These are phyloP conservation scores for Mythimna albipuncta DNA, from an alignment of 2,888 invertebrate genomes.

Conservation along the genomic window DNA sequence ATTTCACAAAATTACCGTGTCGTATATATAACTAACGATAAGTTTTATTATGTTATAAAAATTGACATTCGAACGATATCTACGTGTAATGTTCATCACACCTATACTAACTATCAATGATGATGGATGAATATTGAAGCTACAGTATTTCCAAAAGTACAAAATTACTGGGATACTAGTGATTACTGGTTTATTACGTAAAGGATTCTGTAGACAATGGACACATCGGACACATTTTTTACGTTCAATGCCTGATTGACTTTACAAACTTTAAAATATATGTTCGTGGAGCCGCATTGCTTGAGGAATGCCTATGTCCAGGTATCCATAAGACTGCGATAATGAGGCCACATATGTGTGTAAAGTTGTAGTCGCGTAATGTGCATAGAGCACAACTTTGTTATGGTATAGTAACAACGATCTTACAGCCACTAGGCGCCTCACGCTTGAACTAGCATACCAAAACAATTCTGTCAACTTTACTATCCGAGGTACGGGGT, in stretches of 20 bases:
- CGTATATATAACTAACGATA: constrained; percentile 26
- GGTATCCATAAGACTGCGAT: neutral
- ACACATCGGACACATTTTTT: neutral
- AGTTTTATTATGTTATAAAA: constrained; percentile 14
- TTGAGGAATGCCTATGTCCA: neutral
- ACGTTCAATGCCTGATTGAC: too few relatives aligned
- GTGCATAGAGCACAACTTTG: too few relatives aligned
- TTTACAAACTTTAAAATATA: neutral
- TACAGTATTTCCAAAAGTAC: constrained; percentile 47
- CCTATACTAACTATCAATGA: constrained; percentile 13
- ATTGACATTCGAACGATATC: constrained; percentile 35
- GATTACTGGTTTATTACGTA: constrained; percentile 28
- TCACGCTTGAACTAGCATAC: too few relatives aligned
- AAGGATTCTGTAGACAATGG: constrained; percentile 31
- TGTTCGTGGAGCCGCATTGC: neutral
- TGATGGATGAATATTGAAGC: constrained; percentile 27
- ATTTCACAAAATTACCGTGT: neutral
- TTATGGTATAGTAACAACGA: too few relatives aligned
- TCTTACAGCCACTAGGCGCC: too few relatives aligned
- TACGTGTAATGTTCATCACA: constrained; percentile 8
- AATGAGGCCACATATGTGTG: neutral
- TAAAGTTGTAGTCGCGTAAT: too few relatives aligned
- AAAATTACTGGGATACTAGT: constrained; percentile 48
- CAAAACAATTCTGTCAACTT: too few relatives aligned
- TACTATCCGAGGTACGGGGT: too few relatives aligned